phyloP scores from a whole-genome alignment of 2,113 vertebrate genomes.

The Nymphicus hollandicus region DNA sequence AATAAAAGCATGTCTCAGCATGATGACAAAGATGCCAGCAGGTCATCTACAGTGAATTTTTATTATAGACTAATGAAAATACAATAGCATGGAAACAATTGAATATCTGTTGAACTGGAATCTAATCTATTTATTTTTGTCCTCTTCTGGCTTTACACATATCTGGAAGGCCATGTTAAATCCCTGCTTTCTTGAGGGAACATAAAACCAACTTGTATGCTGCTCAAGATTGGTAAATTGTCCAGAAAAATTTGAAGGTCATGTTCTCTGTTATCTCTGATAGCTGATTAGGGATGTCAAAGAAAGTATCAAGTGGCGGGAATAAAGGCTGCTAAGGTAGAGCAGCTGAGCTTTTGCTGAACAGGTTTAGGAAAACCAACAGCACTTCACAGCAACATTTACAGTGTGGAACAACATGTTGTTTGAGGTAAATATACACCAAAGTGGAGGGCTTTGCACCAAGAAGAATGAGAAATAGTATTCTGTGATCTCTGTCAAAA shows the following conservation, averaged over 20 bases:
- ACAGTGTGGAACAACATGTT: neutral
- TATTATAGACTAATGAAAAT: neutral
- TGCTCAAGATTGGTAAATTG: neutral
- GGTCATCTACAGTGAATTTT: neutral
- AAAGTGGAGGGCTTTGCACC: neutral
- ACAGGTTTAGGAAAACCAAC: neutral
- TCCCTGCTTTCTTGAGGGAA: neutral
- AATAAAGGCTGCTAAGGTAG: neutral
- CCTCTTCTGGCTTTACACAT: neutral
- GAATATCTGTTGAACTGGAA: neutral
- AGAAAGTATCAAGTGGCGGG: neutral
- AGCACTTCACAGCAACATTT: neutral
- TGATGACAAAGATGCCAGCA: neutral
- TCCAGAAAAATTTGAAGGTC: neutral
- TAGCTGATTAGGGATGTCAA: neutral
- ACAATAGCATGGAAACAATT: neutral
- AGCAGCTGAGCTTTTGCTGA: neutral
- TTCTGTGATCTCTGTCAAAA: neutral
- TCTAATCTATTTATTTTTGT: neutral
- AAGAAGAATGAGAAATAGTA: neutral
- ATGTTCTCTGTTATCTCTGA: neutral
- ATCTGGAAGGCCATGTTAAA: neutral
- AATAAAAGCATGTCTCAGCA: neutral
- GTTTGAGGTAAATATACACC: neutral
- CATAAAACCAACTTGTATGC: neutral